phyloP scores from a whole-genome alignment of 2,113 vertebrate species.

The Caloenas nicobarica region DNA sequence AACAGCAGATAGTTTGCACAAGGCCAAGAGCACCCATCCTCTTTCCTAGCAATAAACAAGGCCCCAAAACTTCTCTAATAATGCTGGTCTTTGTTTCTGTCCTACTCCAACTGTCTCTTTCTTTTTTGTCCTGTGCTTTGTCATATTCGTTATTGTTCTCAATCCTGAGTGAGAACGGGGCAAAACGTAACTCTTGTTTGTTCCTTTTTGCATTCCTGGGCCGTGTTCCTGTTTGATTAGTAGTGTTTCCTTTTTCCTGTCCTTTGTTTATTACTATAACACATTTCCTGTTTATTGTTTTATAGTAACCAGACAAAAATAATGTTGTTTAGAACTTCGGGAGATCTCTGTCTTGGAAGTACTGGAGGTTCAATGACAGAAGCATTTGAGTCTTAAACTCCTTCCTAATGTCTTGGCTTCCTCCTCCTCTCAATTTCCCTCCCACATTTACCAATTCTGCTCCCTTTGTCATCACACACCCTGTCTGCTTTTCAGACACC shows the following conservation, averaged over 20 bases:
- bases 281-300: conserved; percentile 65
- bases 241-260: conserved; percentile 64
- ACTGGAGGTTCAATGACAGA: neutral
- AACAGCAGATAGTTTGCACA: neutral
- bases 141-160: accelerated
- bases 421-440: neutral
- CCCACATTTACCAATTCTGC: neutral
- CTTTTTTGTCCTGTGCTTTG: neutral
- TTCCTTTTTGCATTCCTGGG: conserved; percentile 24
- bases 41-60: neutral
- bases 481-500: neutral
- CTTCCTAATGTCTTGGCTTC: neutral
- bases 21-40: neutral
- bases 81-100: neutral
- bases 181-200: conserved; percentile 26
- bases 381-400: neutral
- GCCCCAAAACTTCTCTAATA: neutral
- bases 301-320: conserved; percentile 44
- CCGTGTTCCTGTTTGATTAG: conserved; percentile 54
- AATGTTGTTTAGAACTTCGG: conserved; percentile 26
- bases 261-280: conserved; percentile 52
- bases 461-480: neutral
- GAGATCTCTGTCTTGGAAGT: neutral
- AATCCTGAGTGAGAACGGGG: neutral
- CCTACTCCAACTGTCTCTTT: neutral